Percentiles rank a stretch among this genome's conserved stretches.
phyloP scores from a whole-genome alignment of 2,888 invertebrate species.

The Campoplex nolae region DNA sequence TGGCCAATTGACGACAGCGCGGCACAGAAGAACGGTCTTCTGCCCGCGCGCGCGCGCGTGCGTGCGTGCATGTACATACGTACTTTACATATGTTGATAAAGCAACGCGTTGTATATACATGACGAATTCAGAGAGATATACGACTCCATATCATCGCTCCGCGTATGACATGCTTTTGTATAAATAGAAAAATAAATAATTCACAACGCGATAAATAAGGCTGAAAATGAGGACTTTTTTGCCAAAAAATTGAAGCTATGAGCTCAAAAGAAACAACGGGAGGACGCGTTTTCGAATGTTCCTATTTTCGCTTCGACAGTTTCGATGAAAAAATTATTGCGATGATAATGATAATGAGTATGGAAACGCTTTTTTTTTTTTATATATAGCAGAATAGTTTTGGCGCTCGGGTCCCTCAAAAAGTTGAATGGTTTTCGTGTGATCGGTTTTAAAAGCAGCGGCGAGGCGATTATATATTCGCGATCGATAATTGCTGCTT shows the following conservation, averaged over 20 bases:
- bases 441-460: no score
- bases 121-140: background rate
- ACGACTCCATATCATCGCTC: background rate
- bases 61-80: background rate
- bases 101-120: background rate
- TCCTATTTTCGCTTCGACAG: no score
- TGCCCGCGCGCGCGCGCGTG: background rate
- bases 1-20: slow-evolving; percentile 5
- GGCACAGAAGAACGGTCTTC: slow-evolving; percentile 3
- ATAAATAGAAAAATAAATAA: background rate
- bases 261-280: background rate
- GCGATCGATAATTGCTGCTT: no score
- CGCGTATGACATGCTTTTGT: background rate
- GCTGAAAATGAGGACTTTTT: background rate
- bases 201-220: background rate
- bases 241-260: background rate
- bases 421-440: no score
- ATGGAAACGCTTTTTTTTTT: no score
- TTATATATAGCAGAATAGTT: no score
- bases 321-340: no score
- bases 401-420: no score
- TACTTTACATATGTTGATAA: slow-evolving; percentile 7
- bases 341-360: no score
- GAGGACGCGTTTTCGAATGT: no score
- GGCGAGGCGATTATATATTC: no score